Conservation (phyloP, 2,113 vertebrate species). For the Ochotona princeps region DNA sequence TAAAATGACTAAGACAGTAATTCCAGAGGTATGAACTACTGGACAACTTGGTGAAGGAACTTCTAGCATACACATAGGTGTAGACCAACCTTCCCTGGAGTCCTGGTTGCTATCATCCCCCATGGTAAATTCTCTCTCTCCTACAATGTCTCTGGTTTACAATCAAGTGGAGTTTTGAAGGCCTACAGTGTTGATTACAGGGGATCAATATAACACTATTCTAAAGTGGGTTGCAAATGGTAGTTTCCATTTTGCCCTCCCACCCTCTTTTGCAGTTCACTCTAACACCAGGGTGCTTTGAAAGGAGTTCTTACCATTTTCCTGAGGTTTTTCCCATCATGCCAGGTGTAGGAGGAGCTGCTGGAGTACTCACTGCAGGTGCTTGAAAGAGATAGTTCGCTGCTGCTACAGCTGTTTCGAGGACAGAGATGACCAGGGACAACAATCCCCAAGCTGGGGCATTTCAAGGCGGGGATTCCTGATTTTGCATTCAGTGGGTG, state of each 20-base stretch:
- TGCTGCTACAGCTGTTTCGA: slow-evolving; percentile 93
- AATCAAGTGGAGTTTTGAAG: slow-evolving; percentile 14
- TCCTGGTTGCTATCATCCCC: background rate
- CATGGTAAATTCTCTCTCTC: background rate
- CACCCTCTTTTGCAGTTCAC: background rate
- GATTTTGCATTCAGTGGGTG: slow-evolving; percentile 88
- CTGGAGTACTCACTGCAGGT: slow-evolving; percentile 97
- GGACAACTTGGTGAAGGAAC: background rate
- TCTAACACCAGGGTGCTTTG: background rate
- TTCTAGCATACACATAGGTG: background rate
- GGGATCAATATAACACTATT: background rate
- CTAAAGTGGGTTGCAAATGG: background rate
- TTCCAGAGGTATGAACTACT: background rate
- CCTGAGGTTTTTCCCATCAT: slow-evolving; percentile 89
- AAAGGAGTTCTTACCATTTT: slow-evolving; percentile 87
- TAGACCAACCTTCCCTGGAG: background rate
- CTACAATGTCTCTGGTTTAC: background rate
- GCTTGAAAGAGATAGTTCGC: slow-evolving; percentile 94
- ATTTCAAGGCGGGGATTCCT: slow-evolving; percentile 86
- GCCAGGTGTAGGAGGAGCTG: slow-evolving; percentile 94
- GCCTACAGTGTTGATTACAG: background rate
- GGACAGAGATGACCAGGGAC: slow-evolving; percentile 86
- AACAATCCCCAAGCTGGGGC: slow-evolving; percentile 87
- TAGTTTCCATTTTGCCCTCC: background rate
- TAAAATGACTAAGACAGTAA: too few species aligned